Conservation (phyloP, 2,113 vertebrate genomes). For the Sinocyclocheilus anophthalmus region DNA sequence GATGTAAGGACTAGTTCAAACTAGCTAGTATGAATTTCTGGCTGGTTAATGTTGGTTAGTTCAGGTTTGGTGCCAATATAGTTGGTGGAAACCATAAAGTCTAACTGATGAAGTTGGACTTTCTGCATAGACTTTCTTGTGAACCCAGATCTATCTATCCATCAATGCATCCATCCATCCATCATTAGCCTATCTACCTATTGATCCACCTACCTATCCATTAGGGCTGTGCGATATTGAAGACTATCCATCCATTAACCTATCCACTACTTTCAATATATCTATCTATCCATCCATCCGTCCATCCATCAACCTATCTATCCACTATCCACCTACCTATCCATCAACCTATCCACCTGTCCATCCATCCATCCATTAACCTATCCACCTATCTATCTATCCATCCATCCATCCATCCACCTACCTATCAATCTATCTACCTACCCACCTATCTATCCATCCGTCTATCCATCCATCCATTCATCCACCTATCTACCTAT, state of each 20-base stretch:
- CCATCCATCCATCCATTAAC: background rate
- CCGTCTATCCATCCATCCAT: background rate
- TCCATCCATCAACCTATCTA: background rate
- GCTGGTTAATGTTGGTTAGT: background rate
- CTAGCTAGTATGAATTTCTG: background rate
- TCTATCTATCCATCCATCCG: background rate
- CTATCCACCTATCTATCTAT: background rate
- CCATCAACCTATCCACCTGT: no score
- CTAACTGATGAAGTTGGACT: background rate
- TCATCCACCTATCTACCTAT: background rate
- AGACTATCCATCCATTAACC: no score
- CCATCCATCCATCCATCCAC: background rate
- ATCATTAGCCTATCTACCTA: background rate
- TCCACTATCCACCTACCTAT: no score
- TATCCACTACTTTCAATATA: background rate
- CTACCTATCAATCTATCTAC: background rate
- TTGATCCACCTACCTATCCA: no score
- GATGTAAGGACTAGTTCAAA: background rate
- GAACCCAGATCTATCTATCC: no score
- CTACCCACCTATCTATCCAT: no score
- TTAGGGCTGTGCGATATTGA: no score
- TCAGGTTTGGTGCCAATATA: background rate
- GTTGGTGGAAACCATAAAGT: background rate
- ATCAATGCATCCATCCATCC: background rate
- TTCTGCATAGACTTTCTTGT: no score